These are phyloP conservation scores for Oreochromis grahami DNA, from an alignment of 2,797 vertebrate genomes.

Conservation along the genomic window DNA sequence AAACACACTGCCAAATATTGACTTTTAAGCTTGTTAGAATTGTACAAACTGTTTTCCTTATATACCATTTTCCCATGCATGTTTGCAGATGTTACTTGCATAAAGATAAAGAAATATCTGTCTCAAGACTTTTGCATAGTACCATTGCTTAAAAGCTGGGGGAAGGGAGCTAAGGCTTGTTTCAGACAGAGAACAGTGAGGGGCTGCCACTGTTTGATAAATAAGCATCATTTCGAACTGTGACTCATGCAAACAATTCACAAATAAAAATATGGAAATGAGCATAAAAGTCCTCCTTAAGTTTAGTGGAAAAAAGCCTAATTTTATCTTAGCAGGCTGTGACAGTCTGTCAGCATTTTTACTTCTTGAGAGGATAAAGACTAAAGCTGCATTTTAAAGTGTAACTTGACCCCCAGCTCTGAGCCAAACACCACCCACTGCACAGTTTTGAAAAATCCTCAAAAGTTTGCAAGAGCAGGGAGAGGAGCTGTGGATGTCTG, in stretches of 20 bases:
- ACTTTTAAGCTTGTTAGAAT: background rate
- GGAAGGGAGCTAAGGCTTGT: background rate
- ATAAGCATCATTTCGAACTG: background rate
- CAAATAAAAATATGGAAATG: background rate
- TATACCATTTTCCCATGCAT: background rate
- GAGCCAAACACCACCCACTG: background rate
- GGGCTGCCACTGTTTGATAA: background rate
- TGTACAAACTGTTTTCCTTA: background rate
- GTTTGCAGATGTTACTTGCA: background rate
- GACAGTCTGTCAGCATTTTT: background rate
- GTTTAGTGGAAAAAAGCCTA: background rate
- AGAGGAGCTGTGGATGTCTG: background rate
- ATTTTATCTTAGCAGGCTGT: background rate
- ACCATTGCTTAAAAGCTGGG: background rate
- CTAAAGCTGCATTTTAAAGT: background rate
- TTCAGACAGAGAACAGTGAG: background rate
- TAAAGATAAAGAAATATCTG: background rate
- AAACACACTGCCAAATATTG: background rate
- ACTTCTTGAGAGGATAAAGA: background rate
- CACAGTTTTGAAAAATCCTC: background rate
- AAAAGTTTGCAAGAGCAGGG: background rate
- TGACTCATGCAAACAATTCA: background rate
- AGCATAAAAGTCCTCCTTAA: background rate
- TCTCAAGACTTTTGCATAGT: background rate
- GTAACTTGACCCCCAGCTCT: background rate